Evolutionary conservation across 2,888 invertebrate species (phyloP), one percentile per base, ranked within the genome.

Genomic region (Dastarcus helophoroides): DNA sequence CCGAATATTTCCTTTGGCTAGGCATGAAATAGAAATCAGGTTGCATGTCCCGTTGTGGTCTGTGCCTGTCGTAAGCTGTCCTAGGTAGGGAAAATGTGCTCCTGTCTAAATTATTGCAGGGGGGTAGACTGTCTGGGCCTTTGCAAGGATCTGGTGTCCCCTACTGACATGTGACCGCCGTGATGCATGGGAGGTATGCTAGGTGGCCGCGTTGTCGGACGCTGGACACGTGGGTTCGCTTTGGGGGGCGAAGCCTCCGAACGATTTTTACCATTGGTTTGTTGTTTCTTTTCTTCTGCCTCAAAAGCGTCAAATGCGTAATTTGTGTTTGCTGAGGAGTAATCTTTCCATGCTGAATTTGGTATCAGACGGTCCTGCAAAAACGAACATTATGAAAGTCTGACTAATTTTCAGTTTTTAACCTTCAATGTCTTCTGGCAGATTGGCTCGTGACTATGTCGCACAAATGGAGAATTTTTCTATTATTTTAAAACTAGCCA

Each of bases 11-110:
- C 40, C 91, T 65, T 57, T 91, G 91, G 38, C 86, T 86, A 25
- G 90, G 90, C 89, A 91, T 90, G 61, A 90, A 91, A 64, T 91
- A 91, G 64, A 90, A 90, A 63, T 91, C 90, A 0, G 89, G 81
- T 47, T 79, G 77, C 40, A 74, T 66, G 59, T 55, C 62, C 35
- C 43, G 56, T 35, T 42, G 46, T 3, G 44, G 44, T 35, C 52
- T 46, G 28, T 53, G 55, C 33, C 47, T 60, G 31, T 56, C 64
- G 22, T 70, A 69, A 1, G 68, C 67, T 1, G 76, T 75, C 10
- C 85, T 69, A 1, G 86, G 86, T 32, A 86, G 60, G 0, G 85
- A 84, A 52, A 84, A 81, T 0, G 79, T 74, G 5, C 76, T 73
- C 1, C 82, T 68, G 23, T 76, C 77, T 5, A 68, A 62, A 24